Evolutionary conservation across 2,113 vertebrate species (phyloP).

Genomic region (Limanda limanda): DNA sequence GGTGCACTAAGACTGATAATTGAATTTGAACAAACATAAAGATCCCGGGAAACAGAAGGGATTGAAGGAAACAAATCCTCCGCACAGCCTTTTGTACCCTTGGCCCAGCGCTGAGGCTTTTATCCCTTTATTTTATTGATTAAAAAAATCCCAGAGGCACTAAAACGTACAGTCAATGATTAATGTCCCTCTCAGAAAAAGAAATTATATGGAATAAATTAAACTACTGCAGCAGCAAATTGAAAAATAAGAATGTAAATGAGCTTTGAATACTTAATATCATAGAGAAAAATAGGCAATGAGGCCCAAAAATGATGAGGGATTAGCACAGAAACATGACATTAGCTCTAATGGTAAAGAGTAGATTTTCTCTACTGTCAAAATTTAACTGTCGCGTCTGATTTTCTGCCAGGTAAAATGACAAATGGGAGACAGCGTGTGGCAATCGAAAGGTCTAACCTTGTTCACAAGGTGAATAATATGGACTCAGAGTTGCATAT

Average conservation of each 20-base stretch:
- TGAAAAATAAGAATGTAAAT: slow-evolving; percentile 99
- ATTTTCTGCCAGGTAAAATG: slow-evolving; percentile 83
- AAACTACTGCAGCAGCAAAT: slow-evolving; percentile 99
- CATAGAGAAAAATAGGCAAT: slow-evolving; percentile 94
- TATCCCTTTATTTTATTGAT: slow-evolving; percentile 94
- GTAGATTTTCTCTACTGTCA: slow-evolving; percentile 85
- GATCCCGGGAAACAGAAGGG: slow-evolving; percentile 53
- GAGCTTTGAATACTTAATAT: slow-evolving; percentile 99
- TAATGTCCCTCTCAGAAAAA: slow-evolving; percentile 99
- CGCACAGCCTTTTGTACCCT: slow-evolving; percentile 49
- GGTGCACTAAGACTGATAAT: slow-evolving; percentile 46
- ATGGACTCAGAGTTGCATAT: slow-evolving; percentile 69
- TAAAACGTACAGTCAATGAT: slow-evolving; percentile 99
- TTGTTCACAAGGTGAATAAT: slow-evolving; percentile 80
- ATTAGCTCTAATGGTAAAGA: slow-evolving; percentile 87
- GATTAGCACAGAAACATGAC: slow-evolving; percentile 89
- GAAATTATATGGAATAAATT: slow-evolving; percentile 99
- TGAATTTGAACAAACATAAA: slow-evolving; percentile 67
- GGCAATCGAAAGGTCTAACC: slow-evolving; percentile 81
- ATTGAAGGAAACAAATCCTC: slow-evolving; percentile 45
- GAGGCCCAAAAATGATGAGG: slow-evolving; percentile 91
- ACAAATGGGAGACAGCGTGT: slow-evolving; percentile 81
- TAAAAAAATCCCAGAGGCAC: slow-evolving; percentile 96
- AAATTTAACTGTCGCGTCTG: slow-evolving; percentile 83
- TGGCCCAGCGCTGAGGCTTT: slow-evolving; percentile 70